Evolutionary conservation across 2,113 vertebrate genomes (phyloP).

Genomic region (Grus americana): DNA sequence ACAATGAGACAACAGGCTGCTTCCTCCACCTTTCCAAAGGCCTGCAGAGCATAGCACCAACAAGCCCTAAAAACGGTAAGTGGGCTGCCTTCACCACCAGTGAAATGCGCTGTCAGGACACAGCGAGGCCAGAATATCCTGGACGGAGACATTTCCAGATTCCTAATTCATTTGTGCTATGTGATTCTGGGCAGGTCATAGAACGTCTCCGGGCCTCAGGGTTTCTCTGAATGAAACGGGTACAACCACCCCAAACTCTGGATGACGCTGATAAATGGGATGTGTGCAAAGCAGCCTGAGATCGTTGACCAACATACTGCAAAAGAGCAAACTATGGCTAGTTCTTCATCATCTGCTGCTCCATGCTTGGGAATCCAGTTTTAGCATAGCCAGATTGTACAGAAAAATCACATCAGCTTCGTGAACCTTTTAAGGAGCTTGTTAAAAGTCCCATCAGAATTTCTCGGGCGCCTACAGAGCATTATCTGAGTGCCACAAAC

Average conservation of each 20-base stretch:
- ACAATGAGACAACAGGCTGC: neutral
- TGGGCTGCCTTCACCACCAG: neutral
- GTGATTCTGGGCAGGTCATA: neutral
- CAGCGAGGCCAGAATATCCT: neutral
- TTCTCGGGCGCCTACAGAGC: neutral
- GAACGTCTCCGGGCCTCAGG: neutral
- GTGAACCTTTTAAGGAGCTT: neutral
- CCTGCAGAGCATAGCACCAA: neutral
- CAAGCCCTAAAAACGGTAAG: neutral
- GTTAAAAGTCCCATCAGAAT: neutral
- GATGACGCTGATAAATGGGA: neutral
- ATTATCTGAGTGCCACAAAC: slow-evolving; percentile 17
- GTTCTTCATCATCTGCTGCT: neutral
- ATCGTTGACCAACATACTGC: neutral
- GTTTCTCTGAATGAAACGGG: neutral
- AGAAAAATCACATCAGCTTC: neutral
- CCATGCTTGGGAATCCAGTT: neutral
- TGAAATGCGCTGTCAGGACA: neutral
- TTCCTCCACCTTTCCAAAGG: neutral
- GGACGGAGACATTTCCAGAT: neutral
- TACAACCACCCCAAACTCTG: neutral
- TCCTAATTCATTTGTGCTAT: neutral
- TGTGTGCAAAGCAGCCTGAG: neutral
- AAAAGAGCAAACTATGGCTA: neutral
- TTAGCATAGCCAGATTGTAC: neutral